Percentiles rank a stretch among this genome's conserved stretches.
These are phyloP conservation scores for Elymnias hypermnestra DNA, from an alignment of 1,140 invertebrate genomes.

Conservation along the genomic window DNA sequence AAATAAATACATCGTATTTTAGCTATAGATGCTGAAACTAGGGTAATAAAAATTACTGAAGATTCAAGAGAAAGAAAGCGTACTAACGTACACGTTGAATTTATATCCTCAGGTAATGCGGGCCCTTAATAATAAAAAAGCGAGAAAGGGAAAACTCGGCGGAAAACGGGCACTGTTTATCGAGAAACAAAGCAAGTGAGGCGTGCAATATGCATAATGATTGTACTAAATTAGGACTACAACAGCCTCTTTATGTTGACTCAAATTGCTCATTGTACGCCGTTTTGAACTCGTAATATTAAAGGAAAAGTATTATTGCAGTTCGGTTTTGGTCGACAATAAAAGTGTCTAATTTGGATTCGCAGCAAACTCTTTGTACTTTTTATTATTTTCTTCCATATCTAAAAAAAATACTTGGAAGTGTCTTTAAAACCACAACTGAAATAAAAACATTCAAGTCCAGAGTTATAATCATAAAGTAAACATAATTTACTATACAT, in stretches of 20 bases:
- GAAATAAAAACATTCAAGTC: too few relatives aligned
- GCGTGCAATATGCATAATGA: constrained; percentile 63
- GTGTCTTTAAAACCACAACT: too few relatives aligned
- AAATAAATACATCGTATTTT: too few relatives aligned
- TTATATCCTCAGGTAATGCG: constrained; percentile 51
- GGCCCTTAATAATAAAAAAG: constrained; percentile 63
- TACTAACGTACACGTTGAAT: constrained; percentile 34
- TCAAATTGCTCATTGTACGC: constrained; percentile 56
- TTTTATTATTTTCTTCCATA: not conserved
- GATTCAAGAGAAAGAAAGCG: constrained; percentile 20
- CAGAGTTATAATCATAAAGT: too few relatives aligned
- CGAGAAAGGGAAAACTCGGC: constrained; percentile 48
- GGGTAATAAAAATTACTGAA: not conserved
- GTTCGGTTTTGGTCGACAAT: constrained; percentile 11
- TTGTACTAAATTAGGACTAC: constrained; percentile 60
- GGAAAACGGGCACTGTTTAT: constrained; percentile 57
- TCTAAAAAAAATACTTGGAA: too few relatives aligned
- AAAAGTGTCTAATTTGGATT: constrained; percentile 17
- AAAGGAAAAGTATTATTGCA: constrained; percentile 21
- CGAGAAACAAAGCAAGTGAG: constrained; percentile 54
- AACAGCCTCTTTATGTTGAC: constrained; percentile 45
- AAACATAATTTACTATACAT: too few relatives aligned
- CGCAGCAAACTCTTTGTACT: not conserved
- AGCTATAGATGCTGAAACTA: too few relatives aligned
- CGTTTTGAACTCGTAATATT: constrained; percentile 33